Percentiles rank a stretch among this genome's conserved stretches.
phyloP scores from a whole-genome alignment of 2,113 vertebrate genomes.

The Argyrosomus japonicus region DNA sequence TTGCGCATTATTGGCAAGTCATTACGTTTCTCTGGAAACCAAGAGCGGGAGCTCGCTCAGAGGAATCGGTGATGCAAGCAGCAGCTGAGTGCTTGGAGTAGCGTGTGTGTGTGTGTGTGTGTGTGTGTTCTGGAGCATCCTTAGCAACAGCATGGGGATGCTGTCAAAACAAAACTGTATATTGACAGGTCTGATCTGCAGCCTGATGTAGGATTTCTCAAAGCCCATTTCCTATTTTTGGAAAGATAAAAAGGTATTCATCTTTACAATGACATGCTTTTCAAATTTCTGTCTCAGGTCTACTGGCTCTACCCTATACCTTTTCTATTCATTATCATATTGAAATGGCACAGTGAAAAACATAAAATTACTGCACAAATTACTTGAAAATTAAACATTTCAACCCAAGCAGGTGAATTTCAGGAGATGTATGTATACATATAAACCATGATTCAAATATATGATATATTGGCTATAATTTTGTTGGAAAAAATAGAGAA shows the following conservation, averaged over 20 bases:
- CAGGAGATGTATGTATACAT: not conserved
- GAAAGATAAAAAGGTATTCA: conserved; percentile 41
- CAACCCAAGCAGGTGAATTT: not conserved
- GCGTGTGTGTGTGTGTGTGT: conserved; percentile 43
- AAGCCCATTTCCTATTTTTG: conserved; percentile 36
- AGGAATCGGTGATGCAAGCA: conserved; percentile 82
- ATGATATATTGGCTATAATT: not conserved
- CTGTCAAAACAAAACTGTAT: conserved; percentile 74
- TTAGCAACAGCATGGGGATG: conserved; percentile 74
- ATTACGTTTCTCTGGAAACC: conserved; percentile 87
- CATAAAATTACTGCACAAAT: not conserved
- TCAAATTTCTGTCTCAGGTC: conserved; percentile 14
- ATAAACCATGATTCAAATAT: not conserved
- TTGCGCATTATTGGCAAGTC: conserved; percentile 85
- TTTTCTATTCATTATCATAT: not conserved
- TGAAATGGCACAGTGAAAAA: not conserved
- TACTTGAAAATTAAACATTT: not conserved
- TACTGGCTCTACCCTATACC: not conserved
- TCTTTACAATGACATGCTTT: conserved; percentile 17
- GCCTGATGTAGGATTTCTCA: conserved; percentile 29
- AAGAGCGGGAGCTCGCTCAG: conserved; percentile 75
- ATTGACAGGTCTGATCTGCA: conserved; percentile 59
- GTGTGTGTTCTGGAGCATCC: conserved; percentile 68
- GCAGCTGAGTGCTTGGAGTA: conserved; percentile 82
- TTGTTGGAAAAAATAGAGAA: not conserved